A percentile compares a stretch with the other conserved stretches of the same genome.
phyloP scores from a whole-genome alignment of 1,140 invertebrate species.

The Reticulitermes speratus region DNA sequence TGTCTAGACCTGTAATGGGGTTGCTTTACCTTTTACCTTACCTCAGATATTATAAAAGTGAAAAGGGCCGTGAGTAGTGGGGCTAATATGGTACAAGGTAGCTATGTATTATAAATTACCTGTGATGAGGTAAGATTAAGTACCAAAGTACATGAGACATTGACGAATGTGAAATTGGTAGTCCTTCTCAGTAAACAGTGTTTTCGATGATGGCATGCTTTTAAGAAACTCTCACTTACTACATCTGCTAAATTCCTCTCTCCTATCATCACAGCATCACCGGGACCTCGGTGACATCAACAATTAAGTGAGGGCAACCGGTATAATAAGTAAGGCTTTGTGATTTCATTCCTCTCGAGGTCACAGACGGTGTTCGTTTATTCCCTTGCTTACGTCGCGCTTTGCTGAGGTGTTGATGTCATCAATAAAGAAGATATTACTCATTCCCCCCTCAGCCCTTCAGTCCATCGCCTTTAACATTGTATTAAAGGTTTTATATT shows the following conservation, averaged over 20 bases:
- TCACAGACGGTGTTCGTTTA: not conserved
- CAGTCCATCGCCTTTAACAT: not conserved
- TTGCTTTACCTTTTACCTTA: no score
- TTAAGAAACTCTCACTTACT: not conserved
- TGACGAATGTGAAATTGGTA: not conserved
- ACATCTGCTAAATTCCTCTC: not conserved
- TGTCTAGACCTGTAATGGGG: no score
- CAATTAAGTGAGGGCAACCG: conserved; percentile 6
- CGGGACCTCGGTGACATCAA: not conserved
- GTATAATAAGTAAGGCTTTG: not conserved
- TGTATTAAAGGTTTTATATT: not conserved
- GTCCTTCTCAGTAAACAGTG: not conserved
- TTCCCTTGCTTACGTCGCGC: not conserved
- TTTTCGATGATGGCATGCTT: not conserved
- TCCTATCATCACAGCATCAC: not conserved
- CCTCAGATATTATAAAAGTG: not conserved
- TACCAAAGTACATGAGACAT: no score
- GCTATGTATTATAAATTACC: not conserved
- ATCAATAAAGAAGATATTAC: conserved; percentile 9
- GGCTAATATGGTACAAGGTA: not conserved
- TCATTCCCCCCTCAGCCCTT: not conserved
- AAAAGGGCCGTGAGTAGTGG: not conserved
- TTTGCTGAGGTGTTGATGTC: not conserved
- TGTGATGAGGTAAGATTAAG: not conserved
- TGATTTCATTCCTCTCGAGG: not conserved